Evolutionary conservation across 2,113 vertebrate species (phyloP).

Genomic region (Brachyistius frenatus): DNA sequence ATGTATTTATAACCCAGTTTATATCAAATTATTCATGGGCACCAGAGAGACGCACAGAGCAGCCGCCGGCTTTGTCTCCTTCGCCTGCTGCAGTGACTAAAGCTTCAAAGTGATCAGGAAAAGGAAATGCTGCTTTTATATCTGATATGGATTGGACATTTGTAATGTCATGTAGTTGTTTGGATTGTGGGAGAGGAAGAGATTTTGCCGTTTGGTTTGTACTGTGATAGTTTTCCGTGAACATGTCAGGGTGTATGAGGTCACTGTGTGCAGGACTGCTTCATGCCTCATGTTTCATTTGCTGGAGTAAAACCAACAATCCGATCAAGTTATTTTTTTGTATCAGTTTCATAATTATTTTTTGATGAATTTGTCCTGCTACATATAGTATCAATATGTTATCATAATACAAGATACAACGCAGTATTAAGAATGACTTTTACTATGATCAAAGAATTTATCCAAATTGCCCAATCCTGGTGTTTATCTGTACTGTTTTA

Average conservation of each 20-base stretch:
- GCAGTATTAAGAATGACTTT: neutral
- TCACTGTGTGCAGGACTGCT: no score
- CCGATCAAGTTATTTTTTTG: no score
- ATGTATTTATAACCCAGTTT: neutral
- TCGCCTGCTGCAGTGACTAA: constrained; percentile 11
- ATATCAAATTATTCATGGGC: neutral
- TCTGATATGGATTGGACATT: neutral
- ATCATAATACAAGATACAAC: no score
- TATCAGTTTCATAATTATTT: no score
- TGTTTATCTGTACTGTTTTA: no score
- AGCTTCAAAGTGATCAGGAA: neutral
- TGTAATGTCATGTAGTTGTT: neutral
- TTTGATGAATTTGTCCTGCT: no score
- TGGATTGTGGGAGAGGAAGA: neutral
- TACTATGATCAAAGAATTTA: no score
- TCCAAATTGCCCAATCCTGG: no score
- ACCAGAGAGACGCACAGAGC: neutral
- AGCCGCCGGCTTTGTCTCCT: neutral
- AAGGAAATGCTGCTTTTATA: neutral
- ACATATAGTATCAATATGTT: neutral
- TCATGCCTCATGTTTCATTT: no score
- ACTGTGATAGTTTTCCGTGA: no score
- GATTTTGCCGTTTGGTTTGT: constrained; percentile 1
- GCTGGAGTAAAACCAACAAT: no score
- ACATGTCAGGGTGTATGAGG: no score